Percentiles rank a stretch among this genome's conserved stretches.
These are phyloP conservation scores for Epinotia demarniana DNA, from an alignment of 2,888 invertebrate species.

Conservation along the genomic window DNA sequence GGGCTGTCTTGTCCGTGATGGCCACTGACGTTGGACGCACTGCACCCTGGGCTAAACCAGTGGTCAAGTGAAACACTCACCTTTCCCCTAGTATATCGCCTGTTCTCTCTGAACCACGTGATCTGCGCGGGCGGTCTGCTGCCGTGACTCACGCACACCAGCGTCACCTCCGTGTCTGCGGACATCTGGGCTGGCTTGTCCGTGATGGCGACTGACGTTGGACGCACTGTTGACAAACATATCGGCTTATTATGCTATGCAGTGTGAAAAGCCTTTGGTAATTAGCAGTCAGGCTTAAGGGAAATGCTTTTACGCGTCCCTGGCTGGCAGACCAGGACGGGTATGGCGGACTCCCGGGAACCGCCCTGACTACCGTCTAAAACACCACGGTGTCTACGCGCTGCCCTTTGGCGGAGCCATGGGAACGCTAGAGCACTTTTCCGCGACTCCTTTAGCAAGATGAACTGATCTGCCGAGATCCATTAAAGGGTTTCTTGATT, in stretches of 20 bases:
- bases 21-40: slow-evolving; percentile 92
- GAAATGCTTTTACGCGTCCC: no score
- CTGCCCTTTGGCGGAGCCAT: no score
- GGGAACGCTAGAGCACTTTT: no score
- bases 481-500: no score
- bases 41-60: slow-evolving; percentile 61
- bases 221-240: slow-evolving; percentile 86
- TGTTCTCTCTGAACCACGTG: slow-evolving; percentile 92
- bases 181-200: slow-evolving; percentile 91
- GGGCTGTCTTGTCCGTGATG: slow-evolving; percentile 90
- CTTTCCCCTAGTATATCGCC: slow-evolving; percentile 89
- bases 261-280: no score
- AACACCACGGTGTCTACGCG: no score
- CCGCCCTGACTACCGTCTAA: no score
- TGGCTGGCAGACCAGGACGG: no score
- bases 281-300: no score
- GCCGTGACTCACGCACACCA: slow-evolving; percentile 93
- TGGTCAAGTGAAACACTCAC: slow-evolving; percentile 73
- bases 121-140: slow-evolving; percentile 93
- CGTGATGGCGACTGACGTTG: slow-evolving; percentile 90
- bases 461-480: no score
- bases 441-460: no score
- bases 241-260: not conserved
- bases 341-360: no score
- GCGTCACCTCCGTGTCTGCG: slow-evolving; percentile 90